Evolutionary conservation across 2,113 vertebrate genomes (phyloP).

Genomic region (Lampris megalopsis): DNA sequence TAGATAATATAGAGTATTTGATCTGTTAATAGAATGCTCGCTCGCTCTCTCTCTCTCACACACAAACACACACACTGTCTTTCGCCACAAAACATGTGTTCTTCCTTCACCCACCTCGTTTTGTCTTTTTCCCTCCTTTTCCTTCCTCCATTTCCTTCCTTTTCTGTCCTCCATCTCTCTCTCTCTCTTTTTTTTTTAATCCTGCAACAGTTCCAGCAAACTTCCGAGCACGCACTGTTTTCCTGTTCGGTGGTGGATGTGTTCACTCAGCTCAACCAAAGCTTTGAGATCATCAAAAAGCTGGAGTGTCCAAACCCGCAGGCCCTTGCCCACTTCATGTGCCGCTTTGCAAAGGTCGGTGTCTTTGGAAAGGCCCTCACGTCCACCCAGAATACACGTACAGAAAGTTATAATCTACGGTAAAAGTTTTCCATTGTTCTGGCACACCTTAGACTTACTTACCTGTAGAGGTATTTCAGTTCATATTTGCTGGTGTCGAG

Average conservation of each 20-base stretch:
- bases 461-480: slow-evolving; percentile 6
- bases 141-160: neutral
- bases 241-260: slow-evolving; percentile 99
- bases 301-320: slow-evolving; percentile 98
- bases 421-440: slow-evolving; percentile 53
- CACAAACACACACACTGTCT: neutral
- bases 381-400: slow-evolving; percentile 16
- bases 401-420: slow-evolving; percentile 17
- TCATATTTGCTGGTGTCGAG: slow-evolving; percentile 16
- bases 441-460: neutral
- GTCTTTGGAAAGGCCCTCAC: slow-evolving; percentile 8
- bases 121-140: neutral
- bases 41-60: neutral
- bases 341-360: slow-evolving; percentile 96
- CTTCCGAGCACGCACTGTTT: slow-evolving; percentile 97
- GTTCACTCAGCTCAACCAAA: slow-evolving; percentile 98
- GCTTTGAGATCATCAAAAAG: slow-evolving; percentile 98
- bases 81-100: neutral
- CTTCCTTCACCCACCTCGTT: neutral
- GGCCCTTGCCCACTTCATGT: slow-evolving; percentile 97
- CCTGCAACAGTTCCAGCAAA: slow-evolving; percentile 92
- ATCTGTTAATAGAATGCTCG: neutral
- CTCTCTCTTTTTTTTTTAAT: neutral
- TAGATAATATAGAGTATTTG: neutral
- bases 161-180: neutral